phyloP scores from a whole-genome alignment of 1,140 invertebrate genomes.

The Aphaenogaster floridana region DNA sequence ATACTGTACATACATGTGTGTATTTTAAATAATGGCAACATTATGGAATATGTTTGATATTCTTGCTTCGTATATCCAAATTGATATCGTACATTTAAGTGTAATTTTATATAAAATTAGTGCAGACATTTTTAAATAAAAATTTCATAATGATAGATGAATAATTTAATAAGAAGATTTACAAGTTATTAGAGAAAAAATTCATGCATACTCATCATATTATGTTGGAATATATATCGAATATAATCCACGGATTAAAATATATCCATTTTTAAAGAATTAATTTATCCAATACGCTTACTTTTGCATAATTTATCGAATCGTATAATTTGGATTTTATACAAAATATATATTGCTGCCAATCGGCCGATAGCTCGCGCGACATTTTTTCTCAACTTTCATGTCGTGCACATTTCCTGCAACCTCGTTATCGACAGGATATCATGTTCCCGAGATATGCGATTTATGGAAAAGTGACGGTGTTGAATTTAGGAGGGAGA shows the following conservation, averaged over 20 bases:
- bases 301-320: background rate
- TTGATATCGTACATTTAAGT: background rate
- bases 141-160: background rate
- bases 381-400: constrained; percentile 44
- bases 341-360: constrained; percentile 27
- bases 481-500: constrained; percentile 40
- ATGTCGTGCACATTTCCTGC: constrained; percentile 46
- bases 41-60: background rate
- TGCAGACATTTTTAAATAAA: background rate
- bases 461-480: constrained; percentile 46
- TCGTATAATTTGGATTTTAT: constrained; percentile 7
- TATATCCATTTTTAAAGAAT: background rate
- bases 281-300: constrained; percentile 20
- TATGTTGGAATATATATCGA: background rate
- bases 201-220: constrained; percentile 9
- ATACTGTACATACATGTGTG: background rate
- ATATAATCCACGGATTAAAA: constrained; percentile 1
- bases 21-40: background rate
- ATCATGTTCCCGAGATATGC: constrained; percentile 35
- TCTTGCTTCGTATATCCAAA: background rate
- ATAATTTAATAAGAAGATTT: background rate
- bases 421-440: constrained; percentile 54
- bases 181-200: background rate
- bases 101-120: background rate
- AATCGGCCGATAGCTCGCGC: constrained; percentile 21